A percentile compares a stretch with the other conserved stretches of the same genome.
Evolutionary conservation across 2,888 invertebrate species (phyloP).

Genomic region (Eulithis prunata): DNA sequence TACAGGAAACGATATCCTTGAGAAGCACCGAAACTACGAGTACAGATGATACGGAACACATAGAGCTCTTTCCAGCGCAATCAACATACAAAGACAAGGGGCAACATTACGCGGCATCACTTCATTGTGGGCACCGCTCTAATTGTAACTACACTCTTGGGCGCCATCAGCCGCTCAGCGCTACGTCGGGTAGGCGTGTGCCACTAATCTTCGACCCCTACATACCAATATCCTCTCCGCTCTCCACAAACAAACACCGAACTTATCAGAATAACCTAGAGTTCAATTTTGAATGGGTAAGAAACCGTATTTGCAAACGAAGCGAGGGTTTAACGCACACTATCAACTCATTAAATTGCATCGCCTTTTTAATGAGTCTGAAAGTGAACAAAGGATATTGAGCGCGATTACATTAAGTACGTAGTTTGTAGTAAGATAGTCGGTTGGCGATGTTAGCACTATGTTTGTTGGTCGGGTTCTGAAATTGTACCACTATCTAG

Average conservation of each 20-base stretch:
- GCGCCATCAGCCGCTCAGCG: constrained; percentile 83
- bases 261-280: constrained; percentile 52
- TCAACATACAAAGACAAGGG: constrained; percentile 83
- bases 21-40: constrained; percentile 28
- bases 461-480: constrained; percentile 51
- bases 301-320: constrained; percentile 76
- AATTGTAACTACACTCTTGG: constrained; percentile 85
- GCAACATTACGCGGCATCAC: constrained; percentile 82
- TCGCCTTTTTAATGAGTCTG: constrained; percentile 85
- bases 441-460: constrained; percentile 63
- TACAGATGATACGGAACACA: constrained; percentile 43
- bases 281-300: constrained; percentile 47
- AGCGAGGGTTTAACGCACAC: constrained; percentile 83
- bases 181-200: constrained; percentile 81
- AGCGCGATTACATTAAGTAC: constrained; percentile 82
- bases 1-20: constrained; percentile 28
- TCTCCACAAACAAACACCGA: constrained; percentile 49
- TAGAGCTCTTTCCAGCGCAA: constrained; percentile 73
- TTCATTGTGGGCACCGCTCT: constrained; percentile 84
- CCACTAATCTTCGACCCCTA: constrained; percentile 84
- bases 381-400: constrained; percentile 85
- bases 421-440: constrained; percentile 75
- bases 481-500: constrained; percentile 21
- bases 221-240: constrained; percentile 70
- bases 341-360: constrained; percentile 85